Evolutionary conservation across 2,888 invertebrate genomes (phyloP).

Genomic region (Yponomeuta malinellus): DNA sequence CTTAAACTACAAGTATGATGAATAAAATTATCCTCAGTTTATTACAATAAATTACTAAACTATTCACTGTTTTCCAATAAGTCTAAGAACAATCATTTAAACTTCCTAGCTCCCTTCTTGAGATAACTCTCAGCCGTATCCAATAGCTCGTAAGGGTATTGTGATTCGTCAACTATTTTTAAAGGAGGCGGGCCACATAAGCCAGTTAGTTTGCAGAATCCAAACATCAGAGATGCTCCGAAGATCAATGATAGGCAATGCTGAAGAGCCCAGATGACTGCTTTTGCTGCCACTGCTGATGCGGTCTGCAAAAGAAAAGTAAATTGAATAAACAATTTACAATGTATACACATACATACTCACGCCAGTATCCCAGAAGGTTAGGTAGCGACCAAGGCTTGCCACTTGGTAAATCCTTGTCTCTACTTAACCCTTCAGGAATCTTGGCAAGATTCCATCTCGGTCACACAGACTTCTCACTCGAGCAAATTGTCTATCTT

Average conservation of each 20-base stretch:
- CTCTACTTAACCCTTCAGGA: too few species aligned
- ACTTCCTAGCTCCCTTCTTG: background rate
- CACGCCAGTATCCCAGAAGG: too few species aligned
- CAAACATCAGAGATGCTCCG: constrained; percentile 22
- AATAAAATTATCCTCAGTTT: too few species aligned
- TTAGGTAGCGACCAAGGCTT: too few species aligned
- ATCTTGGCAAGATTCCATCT: too few species aligned
- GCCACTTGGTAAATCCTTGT: too few species aligned
- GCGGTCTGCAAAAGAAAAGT: constrained; percentile 23
- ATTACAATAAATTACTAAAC: background rate
- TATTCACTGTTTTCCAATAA: background rate
- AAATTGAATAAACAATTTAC: background rate
- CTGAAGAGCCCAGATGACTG: constrained; percentile 20
- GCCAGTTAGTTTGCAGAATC: constrained; percentile 26
- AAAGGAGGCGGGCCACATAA: constrained; percentile 18
- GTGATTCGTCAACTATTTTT: background rate
- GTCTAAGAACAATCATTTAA: background rate
- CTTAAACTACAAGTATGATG: too few species aligned
- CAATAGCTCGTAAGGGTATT: constrained; percentile 1
- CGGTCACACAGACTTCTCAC: too few species aligned
- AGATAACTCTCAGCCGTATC: background rate
- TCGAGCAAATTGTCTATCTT: too few species aligned
- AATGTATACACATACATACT: too few species aligned
- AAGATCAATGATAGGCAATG: constrained; percentile 22
- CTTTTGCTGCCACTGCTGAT: constrained; percentile 21